A percentile compares a stretch with the other conserved stretches of the same genome.
These are phyloP conservation scores for Chydorus sphaericus DNA, from an alignment of 2,888 invertebrate genomes.

Conservation along the genomic window DNA sequence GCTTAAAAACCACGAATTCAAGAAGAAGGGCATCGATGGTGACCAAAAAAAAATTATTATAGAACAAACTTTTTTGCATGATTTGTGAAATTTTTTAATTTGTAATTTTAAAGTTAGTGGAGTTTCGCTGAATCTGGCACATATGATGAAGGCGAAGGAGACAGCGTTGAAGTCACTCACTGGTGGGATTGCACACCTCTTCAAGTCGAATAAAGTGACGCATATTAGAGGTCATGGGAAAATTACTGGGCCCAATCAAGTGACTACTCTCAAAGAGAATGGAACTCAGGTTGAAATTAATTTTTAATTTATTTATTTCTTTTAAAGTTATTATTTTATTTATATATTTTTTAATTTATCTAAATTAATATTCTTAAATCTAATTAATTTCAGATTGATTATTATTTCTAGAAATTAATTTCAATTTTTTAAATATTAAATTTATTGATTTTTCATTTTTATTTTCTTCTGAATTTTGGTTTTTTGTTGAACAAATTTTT, in stretches of 20 bases:
- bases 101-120: slow-evolving; percentile 28
- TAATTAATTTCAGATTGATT: too few relatives aligned
- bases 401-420: too few relatives aligned
- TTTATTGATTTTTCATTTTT: too few relatives aligned
- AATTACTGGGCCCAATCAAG: slow-evolving; percentile 76
- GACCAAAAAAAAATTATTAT: slow-evolving; percentile 20
- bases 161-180: slow-evolving; percentile 84
- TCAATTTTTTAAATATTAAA: too few relatives aligned
- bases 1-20: too few relatives aligned
- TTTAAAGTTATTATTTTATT: too few relatives aligned
- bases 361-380: too few relatives aligned
- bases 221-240: slow-evolving; percentile 74
- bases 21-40: slow-evolving; percentile 66
- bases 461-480: too few relatives aligned
- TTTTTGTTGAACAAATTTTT: too few relatives aligned
- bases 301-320: slow-evolving; percentile 89
- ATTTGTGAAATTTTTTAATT: too few relatives aligned
- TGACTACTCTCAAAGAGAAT: slow-evolving; percentile 65
- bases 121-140: slow-evolving; percentile 38
- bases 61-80: slow-evolving; percentile 2
- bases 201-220: slow-evolving; percentile 89
- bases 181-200: slow-evolving; percentile 87
- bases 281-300: slow-evolving; percentile 43
- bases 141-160: slow-evolving; percentile 77
- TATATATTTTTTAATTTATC: too few relatives aligned